Evolutionary conservation across 2,113 vertebrate genomes (phyloP).

Genomic region (human): GRCh38 chr16:83385001-83385500

Average conservation of each 20-base stretch:
- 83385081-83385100: slow-evolving; percentile 81
- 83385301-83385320: slow-evolving; percentile 60
- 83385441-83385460: neutral
- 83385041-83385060: slow-evolving; percentile 9
- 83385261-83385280: slow-evolving; percentile 68
- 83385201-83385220: slow-evolving; percentile 64
- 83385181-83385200: slow-evolving; percentile 52
- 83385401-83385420: neutral
- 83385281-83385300: slow-evolving; percentile 58
- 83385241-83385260: slow-evolving; percentile 53
- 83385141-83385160: slow-evolving; percentile 71
- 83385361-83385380: neutral
- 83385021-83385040: neutral
- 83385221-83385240: slow-evolving; percentile 67
- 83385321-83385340: slow-evolving; percentile 53
- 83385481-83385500: neutral
- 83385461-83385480: neutral
- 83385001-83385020: neutral
- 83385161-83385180: slow-evolving; percentile 62
- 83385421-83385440: neutral
- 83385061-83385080: slow-evolving; percentile 80
- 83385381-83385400: neutral
- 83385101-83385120: slow-evolving; percentile 55
- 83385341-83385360: slow-evolving; percentile 47
- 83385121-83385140: slow-evolving; percentile 74